These are phyloP conservation scores for Antechinus flavipes DNA, from an alignment of 2,113 vertebrate species.

Conservation along the genomic window DNA sequence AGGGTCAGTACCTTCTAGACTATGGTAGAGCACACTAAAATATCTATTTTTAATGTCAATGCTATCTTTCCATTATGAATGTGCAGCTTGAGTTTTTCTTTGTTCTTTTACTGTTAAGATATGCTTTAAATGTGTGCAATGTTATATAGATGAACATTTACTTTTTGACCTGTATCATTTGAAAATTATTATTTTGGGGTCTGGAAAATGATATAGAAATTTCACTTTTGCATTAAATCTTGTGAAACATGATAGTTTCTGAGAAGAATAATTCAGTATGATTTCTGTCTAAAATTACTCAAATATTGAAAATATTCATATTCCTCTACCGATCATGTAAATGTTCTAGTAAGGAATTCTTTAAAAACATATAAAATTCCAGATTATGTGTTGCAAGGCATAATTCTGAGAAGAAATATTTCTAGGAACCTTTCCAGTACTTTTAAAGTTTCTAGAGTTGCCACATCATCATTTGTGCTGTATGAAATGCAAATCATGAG, in stretches of 20 bases:
- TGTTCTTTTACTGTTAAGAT: background rate
- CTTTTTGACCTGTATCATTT: slow-evolving; percentile 60
- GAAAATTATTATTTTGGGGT: slow-evolving; percentile 48
- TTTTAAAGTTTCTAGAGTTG: slow-evolving; percentile 80
- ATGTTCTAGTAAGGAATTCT: slow-evolving; percentile 80
- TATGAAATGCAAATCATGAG: slow-evolving; percentile 69
- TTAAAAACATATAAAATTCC: slow-evolving; percentile 78
- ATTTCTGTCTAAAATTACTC: slow-evolving; percentile 55
- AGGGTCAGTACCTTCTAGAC: background rate
- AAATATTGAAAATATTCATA: slow-evolving; percentile 75
- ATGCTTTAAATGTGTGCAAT: slow-evolving; percentile 9
- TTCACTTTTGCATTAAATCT: slow-evolving; percentile 54
- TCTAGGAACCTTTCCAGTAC: slow-evolving; percentile 80
- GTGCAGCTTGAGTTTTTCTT: slow-evolving; percentile 1
- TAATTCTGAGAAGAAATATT: slow-evolving; percentile 75
- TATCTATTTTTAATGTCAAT: slow-evolving; percentile 21
- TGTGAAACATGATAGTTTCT: slow-evolving; percentile 59
- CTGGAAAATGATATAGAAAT: slow-evolving; percentile 54
- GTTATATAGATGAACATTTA: slow-evolving; percentile 51
- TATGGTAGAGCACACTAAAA: slow-evolving; percentile 16
- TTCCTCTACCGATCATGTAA: slow-evolving; percentile 80
- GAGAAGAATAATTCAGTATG: slow-evolving; percentile 38
- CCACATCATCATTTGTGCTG: slow-evolving; percentile 85
- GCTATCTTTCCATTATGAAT: slow-evolving; percentile 14
- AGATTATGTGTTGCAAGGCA: slow-evolving; percentile 74